Evolutionary conservation across 1,140 invertebrate genomes (phyloP), one percentile per base, ranked within the genome.

Genomic region (Drosophila sp.): DNA sequence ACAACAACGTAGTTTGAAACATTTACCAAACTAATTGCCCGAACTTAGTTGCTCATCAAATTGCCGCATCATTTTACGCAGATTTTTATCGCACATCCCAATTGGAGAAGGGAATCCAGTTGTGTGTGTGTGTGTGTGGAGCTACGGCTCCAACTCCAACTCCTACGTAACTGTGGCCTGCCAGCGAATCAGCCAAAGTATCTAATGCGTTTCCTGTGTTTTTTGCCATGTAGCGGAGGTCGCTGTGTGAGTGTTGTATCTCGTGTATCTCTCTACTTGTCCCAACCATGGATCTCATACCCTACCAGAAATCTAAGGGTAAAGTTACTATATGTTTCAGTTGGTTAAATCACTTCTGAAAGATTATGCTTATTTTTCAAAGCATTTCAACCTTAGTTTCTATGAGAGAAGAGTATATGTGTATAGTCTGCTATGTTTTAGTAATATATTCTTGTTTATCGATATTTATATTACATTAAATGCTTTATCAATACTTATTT

Each of bases 201-300:
- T 80, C 84, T 84, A 84, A 89, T 89, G 84, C 80, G 84, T 84
- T 89, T 89, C 84, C 84, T 75, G 85, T 90, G 84, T 89, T 72
- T 57, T 63, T 67, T 78, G 71, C 76, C 73, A 63, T 89, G 84
- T 89, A 78, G 65, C 63, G 41, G 54, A 62, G 61, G 74, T 72
- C 54, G 66, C 17, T 56, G 73, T 75, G 8, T 30, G 8, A n/a
- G 61, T 71, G 65, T 70, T 63, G 58, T 58, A 66, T 17, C 35
- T 33, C 40, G 68, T 83, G 61, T 84, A 89, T 89, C 76, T 89
- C 76, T 68, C 76, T 64, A 29, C 69, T 29, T 84, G 76, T 77
- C 70, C 56, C 58, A 77, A 63, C 73, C 58, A 44, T 76, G 58
- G 23, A 55, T 70, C n/a, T 41, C 8, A 35, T 64, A 60, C 73